These are phyloP conservation scores for Candidula unifasciata DNA, from an alignment of 2,888 invertebrate species.

Conservation along the genomic window DNA sequence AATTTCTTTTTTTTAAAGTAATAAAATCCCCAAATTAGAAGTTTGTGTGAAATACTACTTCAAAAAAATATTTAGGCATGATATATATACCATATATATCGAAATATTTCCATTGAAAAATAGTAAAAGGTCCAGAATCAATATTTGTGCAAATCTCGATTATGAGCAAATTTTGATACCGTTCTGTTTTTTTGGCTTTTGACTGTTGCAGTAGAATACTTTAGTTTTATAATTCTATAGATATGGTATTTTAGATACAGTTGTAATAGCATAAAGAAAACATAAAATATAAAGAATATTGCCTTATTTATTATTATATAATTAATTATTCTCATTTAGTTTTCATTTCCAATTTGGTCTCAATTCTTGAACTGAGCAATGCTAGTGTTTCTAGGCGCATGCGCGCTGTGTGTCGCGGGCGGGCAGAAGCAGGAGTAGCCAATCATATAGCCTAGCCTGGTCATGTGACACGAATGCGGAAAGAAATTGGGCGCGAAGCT, in stretches of 20 bases:
- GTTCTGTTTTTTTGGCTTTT: not conserved
- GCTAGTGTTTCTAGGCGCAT: not conserved
- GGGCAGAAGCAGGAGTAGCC: not conserved
- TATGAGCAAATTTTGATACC: not conserved
- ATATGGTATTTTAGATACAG: too few species aligned
- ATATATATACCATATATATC: not conserved
- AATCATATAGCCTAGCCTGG: not conserved
- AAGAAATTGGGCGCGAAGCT: conserved; percentile 43
- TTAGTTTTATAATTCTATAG: too few species aligned
- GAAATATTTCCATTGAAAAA: not conserved
- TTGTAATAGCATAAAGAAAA: too few species aligned
- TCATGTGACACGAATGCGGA: conserved; percentile 50
- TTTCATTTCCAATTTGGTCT: not conserved
- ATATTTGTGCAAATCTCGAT: conserved; percentile 25
- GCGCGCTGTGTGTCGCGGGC: conserved; percentile 14
- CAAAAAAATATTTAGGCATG: too few species aligned
- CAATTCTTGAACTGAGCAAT: not conserved
- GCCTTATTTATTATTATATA: not conserved
- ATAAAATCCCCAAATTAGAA: too few species aligned
- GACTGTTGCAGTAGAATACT: too few species aligned
- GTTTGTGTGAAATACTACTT: too few species aligned
- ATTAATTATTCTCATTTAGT: not conserved
- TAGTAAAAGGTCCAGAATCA: not conserved
- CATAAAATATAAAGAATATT: too few species aligned
- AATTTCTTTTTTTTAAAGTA: too few species aligned